Evolutionary conservation across 2,113 vertebrate species (phyloP).

Genomic region (Peromyscus maniculatus): DNA sequence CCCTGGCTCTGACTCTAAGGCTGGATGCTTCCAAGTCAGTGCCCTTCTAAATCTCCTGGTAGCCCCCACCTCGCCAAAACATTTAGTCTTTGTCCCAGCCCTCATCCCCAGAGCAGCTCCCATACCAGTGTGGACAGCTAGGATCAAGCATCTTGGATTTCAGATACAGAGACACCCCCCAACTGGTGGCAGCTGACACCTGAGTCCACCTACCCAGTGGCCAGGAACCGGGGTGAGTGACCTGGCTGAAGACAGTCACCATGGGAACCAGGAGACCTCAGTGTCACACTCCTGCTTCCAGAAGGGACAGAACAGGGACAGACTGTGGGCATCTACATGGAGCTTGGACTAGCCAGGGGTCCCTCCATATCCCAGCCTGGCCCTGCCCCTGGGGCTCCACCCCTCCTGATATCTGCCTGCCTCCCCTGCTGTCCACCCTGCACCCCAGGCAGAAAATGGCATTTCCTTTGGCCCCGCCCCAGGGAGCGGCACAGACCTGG

Average conservation of each 20-base stretch:
- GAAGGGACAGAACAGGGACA: background rate
- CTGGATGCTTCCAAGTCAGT: background rate
- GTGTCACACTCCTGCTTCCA: background rate
- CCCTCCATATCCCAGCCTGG: background rate
- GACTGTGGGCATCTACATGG: background rate
- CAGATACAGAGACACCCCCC: slow-evolving; percentile 54
- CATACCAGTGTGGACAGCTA: background rate
- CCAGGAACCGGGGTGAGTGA: slow-evolving; percentile 69
- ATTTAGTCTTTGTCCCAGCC: background rate
- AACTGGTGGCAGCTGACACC: slow-evolving; percentile 73
- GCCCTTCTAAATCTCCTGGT: background rate
- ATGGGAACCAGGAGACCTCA: background rate
- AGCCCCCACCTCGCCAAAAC: background rate
- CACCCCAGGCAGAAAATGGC: slow-evolving; percentile 73
- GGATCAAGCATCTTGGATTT: slow-evolving; percentile 78
- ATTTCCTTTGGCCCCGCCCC: slow-evolving; percentile 73
- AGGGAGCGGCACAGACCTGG: slow-evolving; percentile 75
- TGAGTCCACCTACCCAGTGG: slow-evolving; percentile 60
- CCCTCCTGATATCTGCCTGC: background rate
- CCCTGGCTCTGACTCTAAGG: background rate
- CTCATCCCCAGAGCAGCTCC: background rate
- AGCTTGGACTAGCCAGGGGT: background rate
- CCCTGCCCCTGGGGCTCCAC: background rate
- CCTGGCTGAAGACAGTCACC: slow-evolving; percentile 40
- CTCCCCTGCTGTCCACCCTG: slow-evolving; percentile 19